phyloP scores from a whole-genome alignment of 2,113 vertebrate species.

The Cairina moschata region DNA sequence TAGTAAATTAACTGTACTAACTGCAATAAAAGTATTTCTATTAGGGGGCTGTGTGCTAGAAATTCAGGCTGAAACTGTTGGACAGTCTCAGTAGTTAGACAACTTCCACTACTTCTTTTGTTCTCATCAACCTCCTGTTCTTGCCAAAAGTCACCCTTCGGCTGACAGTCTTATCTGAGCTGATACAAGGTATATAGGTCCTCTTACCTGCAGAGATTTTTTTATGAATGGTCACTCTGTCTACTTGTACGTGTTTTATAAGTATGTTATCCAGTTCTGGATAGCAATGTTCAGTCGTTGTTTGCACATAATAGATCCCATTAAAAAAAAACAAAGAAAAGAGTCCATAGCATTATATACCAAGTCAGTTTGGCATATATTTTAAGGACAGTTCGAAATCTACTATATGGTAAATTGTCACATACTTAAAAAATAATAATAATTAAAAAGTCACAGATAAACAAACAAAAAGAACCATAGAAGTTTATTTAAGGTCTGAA shows the following conservation, averaged over 20 bases:
- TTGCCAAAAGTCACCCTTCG: neutral
- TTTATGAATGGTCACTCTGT: neutral
- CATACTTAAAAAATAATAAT: too few relatives aligned
- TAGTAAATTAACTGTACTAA: neutral
- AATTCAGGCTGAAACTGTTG: neutral
- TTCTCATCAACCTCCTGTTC: neutral
- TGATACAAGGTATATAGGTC: neutral
- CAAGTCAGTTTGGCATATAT: neutral
- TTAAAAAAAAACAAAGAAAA: neutral
- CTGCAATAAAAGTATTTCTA: neutral
- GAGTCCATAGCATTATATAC: neutral
- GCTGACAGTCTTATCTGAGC: neutral
- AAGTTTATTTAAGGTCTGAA: neutral
- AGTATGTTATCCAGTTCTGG: neutral
- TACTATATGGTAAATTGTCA: neutral
- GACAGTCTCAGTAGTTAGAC: neutral
- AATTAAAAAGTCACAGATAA: neutral
- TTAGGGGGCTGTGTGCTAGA: neutral
- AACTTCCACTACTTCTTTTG: neutral
- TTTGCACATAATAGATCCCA: neutral
- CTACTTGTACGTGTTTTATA: neutral
- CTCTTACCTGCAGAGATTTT: neutral
- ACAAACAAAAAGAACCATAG: rapidly evolving
- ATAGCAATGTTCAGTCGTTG: neutral
- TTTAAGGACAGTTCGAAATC: neutral